A percentile compares a stretch with the other conserved stretches of the same genome.
Conservation (phyloP, 53 echinoderm and acorn worm genomes). For the Patiria pectinifera region DNA sequence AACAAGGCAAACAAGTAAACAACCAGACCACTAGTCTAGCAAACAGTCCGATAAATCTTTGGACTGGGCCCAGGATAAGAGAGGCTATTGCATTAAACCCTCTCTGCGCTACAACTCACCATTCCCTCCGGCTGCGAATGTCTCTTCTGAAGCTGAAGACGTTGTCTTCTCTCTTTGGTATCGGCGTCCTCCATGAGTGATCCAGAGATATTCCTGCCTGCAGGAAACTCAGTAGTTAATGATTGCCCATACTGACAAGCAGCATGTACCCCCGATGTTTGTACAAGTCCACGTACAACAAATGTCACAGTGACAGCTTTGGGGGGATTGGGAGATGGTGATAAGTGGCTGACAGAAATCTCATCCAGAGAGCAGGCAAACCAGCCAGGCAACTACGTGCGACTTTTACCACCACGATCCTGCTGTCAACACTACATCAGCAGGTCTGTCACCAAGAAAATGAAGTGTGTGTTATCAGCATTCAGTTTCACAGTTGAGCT, state of each 20-base stretch:
- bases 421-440: too few species aligned
- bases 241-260: background rate
- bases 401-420: too few species aligned
- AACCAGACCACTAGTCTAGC: too few species aligned
- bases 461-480: too few species aligned
- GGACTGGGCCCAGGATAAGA: background rate
- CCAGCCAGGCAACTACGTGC: too few species aligned
- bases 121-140: constrained; percentile 31
- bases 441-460: too few species aligned
- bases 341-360: too few species aligned
- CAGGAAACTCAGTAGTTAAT: background rate
- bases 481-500: too few species aligned
- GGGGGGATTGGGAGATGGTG: background rate
- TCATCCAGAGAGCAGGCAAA: too few species aligned
- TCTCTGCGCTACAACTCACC: constrained; percentile 13
- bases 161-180: constrained; percentile 55
- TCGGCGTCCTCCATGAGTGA: constrained; percentile 49
- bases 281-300: background rate
- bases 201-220: background rate
- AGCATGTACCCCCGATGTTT: background rate
- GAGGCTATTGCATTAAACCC: background rate
- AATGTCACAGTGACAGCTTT: constrained; percentile 2
- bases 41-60: too few species aligned
- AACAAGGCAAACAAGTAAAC: too few species aligned
- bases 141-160: constrained; percentile 54